Percentiles rank a stretch among this genome's conserved stretches.
phyloP scores from a whole-genome alignment of 2,888 invertebrate species.

The Salpingus planirostris region DNA sequence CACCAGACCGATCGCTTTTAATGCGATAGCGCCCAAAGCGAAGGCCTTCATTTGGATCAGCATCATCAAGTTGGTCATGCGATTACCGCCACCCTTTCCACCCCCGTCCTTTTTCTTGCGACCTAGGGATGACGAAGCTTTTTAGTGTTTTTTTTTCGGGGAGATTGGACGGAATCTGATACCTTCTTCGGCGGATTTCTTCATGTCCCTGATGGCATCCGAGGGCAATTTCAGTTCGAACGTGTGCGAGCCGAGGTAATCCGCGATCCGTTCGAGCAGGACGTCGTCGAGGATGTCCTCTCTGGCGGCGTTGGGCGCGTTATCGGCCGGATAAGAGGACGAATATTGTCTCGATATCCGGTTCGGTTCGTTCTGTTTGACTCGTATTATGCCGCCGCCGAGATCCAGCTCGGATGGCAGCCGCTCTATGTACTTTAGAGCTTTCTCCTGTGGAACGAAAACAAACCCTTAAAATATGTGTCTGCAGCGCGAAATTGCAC shows the following conservation, averaged over 20 bases:
- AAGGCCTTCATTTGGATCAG: constrained; percentile 73
- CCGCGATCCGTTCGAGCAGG: constrained; percentile 63
- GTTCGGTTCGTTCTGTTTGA: constrained; percentile 39
- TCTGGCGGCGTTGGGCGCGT: constrained; percentile 60
- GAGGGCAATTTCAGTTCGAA: constrained; percentile 74
- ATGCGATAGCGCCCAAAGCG: constrained; percentile 65
- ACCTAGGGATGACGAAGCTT: constrained; percentile 42
- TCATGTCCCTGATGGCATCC: constrained; percentile 19
- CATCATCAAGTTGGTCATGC: constrained; percentile 64
- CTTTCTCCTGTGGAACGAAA: no score
- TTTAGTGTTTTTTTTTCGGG: no score
- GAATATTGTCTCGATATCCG: constrained; percentile 25
- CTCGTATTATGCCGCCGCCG: constrained; percentile 55
- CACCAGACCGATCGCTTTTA: constrained; percentile 67
- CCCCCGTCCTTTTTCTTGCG: constrained; percentile 60
- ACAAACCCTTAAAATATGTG: no score
- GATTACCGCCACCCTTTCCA: constrained; percentile 43
- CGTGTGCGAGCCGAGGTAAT: constrained; percentile 69
- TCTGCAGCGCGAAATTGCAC: no score
- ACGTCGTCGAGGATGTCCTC: constrained; percentile 65
- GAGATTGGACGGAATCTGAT: no score
- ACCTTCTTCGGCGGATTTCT: constrained; percentile 66
- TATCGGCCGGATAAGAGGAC: constrained; percentile 55
- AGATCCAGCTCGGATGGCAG: constrained; percentile 51
- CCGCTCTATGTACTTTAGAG: constrained; percentile 60